Conservation (phyloP, 2,888 invertebrate species). For the Netelia inedita region DNA sequence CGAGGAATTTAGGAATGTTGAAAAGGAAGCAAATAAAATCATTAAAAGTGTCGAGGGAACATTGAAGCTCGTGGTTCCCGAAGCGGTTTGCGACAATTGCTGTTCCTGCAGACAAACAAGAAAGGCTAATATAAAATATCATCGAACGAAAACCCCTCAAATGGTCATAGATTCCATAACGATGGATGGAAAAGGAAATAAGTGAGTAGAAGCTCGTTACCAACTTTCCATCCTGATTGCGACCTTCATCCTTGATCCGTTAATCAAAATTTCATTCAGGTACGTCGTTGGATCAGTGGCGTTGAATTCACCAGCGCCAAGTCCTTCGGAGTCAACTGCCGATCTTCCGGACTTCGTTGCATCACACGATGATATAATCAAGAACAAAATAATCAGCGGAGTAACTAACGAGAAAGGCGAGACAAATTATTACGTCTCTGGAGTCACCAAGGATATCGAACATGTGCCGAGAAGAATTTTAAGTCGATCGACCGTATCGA, state of each 20-base stretch:
- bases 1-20: slow-evolving; percentile 74
- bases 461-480: slow-evolving; percentile 70
- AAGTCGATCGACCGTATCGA: slow-evolving; percentile 22
- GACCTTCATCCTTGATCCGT: neutral
- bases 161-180: slow-evolving; percentile 76
- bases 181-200: slow-evolving; percentile 72
- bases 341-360: slow-evolving; percentile 74
- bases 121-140: slow-evolving; percentile 74
- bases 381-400: slow-evolving; percentile 70
- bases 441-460: slow-evolving; percentile 71
- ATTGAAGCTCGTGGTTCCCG: slow-evolving; percentile 73
- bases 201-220: slow-evolving; percentile 58
- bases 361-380: slow-evolving; percentile 73
- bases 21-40: slow-evolving; percentile 76
- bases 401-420: slow-evolving; percentile 72
- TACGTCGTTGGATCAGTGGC: slow-evolving; percentile 77
- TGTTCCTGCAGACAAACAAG: slow-evolving; percentile 79
- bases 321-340: slow-evolving; percentile 71
- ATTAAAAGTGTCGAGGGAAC: slow-evolving; percentile 74
- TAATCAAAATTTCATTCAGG: slow-evolving; percentile 61
- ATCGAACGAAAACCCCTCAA: slow-evolving; percentile 74
- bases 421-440: slow-evolving; percentile 73
- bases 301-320: slow-evolving; percentile 77
- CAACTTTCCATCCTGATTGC: slow-evolving; percentile 8
- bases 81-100: slow-evolving; percentile 77